Evolutionary conservation across 2,797 vertebrate genomes (phyloP), one percentile per base, ranked within the genome.

Genomic region (Melopsittacus undulatus): DNA sequence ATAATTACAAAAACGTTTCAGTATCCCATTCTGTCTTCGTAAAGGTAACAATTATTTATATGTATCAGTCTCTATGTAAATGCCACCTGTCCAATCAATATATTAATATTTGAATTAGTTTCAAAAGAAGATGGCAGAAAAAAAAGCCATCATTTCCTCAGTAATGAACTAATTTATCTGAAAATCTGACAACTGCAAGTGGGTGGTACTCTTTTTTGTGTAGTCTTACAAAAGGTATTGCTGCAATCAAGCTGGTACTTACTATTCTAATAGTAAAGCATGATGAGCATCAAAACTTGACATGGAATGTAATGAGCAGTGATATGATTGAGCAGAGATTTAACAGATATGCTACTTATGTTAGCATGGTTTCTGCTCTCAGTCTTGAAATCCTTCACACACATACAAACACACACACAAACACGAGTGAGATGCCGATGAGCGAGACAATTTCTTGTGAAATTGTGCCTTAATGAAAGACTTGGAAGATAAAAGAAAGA

Each of bases 81-180:
- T 96, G 75, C 87, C 81, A 96, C 89, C 89, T 94, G 95, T 96
- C 91, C 84, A 93, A 93, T 93, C 72, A 93, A 90, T 92, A 95
- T 89, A 93, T 93, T 95, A 96, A 96, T 96, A 96, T 93, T 95
- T 94, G 91, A 96, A 94, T 93, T 95, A 93, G 91, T 84, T 92
- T 96, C 90, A 92, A 93, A 90, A 91, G 89, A 87, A 73, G 81
- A 82, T 82, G 49, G 84, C 67, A 94, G 69, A 8, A 48, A 89
- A 68, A 94, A 94, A 76, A 51, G 10, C 34, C 83, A 36, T 93
- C 17, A 95, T 95, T 96, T 95, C 81, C 84, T 94, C 75, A 51
- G 81, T 94, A 96, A 96, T 93, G 84, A 94, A 94, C 91, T 94
- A 94, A 94, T 96, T 92, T 94, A 84, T 96, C 84, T 91, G 92